A percentile compares a stretch with the other conserved stretches of the same genome.
phyloP scores from a whole-genome alignment of 2,888 invertebrate species.

The Nemapogon koenigi region DNA sequence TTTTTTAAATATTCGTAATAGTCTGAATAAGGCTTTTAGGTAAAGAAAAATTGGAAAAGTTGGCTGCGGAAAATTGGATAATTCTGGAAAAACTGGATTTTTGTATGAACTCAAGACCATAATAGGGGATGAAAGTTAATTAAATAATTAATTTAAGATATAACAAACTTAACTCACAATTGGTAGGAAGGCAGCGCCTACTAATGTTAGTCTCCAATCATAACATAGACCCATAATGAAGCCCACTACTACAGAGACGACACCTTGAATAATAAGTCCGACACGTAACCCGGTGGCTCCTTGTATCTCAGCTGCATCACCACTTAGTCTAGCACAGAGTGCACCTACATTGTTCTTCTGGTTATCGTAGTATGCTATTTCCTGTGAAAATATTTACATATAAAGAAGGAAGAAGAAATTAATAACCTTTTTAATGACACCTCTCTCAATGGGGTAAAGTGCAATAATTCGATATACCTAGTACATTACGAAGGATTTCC shows the following conservation, averaged over 20 bases:
- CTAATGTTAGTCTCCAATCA: slow-evolving; percentile 69
- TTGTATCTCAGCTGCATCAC: slow-evolving; percentile 70
- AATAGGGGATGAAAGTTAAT: no score
- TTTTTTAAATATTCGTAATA: no score
- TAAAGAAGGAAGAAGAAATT: not conserved
- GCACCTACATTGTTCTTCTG: slow-evolving; percentile 68
- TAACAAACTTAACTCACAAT: slow-evolving; percentile 62
- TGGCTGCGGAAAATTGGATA: no score
- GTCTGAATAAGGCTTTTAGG: no score
- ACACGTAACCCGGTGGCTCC: slow-evolving; percentile 68
- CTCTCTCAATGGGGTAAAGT: no score
- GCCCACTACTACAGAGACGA: slow-evolving; percentile 66
- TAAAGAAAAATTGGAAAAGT: no score
- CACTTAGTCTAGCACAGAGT: slow-evolving; percentile 67
- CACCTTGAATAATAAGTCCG: slow-evolving; percentile 66
- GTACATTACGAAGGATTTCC: no score
- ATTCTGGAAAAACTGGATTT: no score
- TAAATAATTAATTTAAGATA: no score
- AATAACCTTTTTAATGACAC: not conserved
- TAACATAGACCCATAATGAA: slow-evolving; percentile 62
- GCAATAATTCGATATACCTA: no score
- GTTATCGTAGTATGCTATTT: slow-evolving; percentile 70
- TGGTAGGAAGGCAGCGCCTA: slow-evolving; percentile 65
- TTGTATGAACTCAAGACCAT: no score
- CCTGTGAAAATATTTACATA: slow-evolving; percentile 28